Conservation (phyloP, 2,888 invertebrate species). For the Siphonodentalium dalli region DNA sequence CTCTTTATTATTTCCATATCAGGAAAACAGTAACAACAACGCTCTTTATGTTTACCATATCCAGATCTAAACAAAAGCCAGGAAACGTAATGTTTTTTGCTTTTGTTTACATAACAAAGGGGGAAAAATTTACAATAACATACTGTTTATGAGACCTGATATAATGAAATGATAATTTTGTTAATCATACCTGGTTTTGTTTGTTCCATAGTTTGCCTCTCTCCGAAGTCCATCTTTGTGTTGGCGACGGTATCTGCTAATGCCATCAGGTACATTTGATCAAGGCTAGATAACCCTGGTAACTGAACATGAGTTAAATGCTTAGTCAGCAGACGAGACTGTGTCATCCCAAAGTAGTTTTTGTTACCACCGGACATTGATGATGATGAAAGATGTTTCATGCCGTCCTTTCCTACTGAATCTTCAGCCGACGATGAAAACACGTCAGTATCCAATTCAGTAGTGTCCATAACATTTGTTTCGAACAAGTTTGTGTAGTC, state of each 20-base stretch:
- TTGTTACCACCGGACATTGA: conserved; percentile 32
- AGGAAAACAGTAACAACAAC: no score
- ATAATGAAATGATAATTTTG: no score
- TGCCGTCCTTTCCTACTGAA: conserved; percentile 74
- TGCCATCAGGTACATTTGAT: conserved; percentile 99
- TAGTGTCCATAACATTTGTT: conserved; percentile 36
- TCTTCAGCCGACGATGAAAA: conserved; percentile 62
- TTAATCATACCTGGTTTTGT: no score
- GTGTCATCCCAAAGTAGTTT: conserved; percentile 50
- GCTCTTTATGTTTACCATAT: no score
- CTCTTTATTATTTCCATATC: no score
- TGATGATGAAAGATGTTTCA: conserved; percentile 22
- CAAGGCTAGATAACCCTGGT: conserved; percentile 87
- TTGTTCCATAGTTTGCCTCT: no score
- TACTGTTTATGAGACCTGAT: no score
- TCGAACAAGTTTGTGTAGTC: conserved; percentile 89
- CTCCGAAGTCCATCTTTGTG: conserved; percentile 65
- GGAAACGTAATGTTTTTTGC: no score
- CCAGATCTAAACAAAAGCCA: no score
- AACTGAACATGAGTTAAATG: conserved; percentile 81
- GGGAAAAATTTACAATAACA: no score
- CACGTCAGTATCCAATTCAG: conserved; percentile 43
- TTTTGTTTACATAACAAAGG: no score
- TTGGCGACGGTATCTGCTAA: conserved; percentile 90
- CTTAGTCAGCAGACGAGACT: conserved; percentile 49